phyloP scores from a whole-genome alignment of 92 coral and sea anemone species.

The Heteractis magnifica region DNA sequence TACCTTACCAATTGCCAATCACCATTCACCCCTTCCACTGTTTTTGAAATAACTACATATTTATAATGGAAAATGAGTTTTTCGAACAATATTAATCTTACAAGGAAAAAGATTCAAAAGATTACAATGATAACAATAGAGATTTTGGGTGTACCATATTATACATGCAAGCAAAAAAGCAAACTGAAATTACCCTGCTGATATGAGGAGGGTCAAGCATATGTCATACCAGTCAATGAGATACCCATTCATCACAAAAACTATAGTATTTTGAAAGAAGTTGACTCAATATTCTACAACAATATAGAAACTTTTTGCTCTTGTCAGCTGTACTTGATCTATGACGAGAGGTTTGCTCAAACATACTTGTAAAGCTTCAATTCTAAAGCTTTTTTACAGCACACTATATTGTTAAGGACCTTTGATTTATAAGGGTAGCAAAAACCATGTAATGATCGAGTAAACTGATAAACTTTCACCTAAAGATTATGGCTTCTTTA shows the following conservation, averaged over 20 bases:
- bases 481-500: background rate
- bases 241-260: background rate
- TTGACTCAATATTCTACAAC: background rate
- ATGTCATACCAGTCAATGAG: background rate
- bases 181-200: background rate
- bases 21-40: too few species aligned
- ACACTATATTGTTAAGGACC: background rate
- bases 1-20: too few species aligned
- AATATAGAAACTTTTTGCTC: too few species aligned
- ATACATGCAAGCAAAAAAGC: background rate
- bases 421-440: background rate
- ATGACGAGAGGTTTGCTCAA: background rate
- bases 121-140: background rate
- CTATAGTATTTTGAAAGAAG: background rate
- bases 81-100: too few species aligned
- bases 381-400: background rate
- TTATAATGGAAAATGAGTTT: too few species aligned
- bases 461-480: background rate
- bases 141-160: background rate
- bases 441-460: background rate
- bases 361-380: background rate
- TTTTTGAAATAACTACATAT: too few species aligned
- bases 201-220: background rate
- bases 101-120: too few species aligned
- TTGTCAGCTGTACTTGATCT: background rate